These are phyloP conservation scores for Unio delphinus DNA, from an alignment of 2,888 invertebrate species.

Conservation along the genomic window DNA sequence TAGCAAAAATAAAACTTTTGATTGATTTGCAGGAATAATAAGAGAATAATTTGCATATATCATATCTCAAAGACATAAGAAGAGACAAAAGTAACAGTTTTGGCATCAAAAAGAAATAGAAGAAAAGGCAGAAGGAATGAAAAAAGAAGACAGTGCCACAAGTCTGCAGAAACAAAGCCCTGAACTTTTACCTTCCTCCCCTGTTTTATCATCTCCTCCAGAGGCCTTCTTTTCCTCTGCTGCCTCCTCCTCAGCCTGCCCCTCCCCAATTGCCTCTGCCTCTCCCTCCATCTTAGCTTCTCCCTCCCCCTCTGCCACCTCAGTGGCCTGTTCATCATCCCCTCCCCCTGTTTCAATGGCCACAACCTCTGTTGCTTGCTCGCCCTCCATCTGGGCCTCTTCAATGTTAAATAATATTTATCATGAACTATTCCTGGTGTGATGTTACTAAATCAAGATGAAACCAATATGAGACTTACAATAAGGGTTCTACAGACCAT, in stretches of 20 bases:
- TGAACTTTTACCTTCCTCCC: not conserved
- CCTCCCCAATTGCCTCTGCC: slow-evolving; percentile 9
- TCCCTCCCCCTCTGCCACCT: slow-evolving; percentile 17
- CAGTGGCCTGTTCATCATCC: slow-evolving; percentile 12
- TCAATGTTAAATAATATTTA: slow-evolving; percentile 3
- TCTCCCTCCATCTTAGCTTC: slow-evolving; percentile 26
- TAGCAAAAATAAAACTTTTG: too few species aligned
- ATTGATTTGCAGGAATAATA: too few species aligned
- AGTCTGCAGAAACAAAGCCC: not conserved
- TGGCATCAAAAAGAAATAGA: too few species aligned
- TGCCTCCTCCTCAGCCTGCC: slow-evolving; percentile 24
- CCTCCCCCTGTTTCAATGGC: slow-evolving; percentile 23
- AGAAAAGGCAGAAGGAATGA: not conserved
- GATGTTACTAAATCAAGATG: too few species aligned
- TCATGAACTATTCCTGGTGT: too few species aligned
- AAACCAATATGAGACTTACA: too few species aligned
- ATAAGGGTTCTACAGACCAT: too few species aligned
- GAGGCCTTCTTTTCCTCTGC: slow-evolving; percentile 23
- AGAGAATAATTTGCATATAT: too few species aligned
- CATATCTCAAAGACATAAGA: too few species aligned
- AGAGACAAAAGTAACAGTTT: too few species aligned
- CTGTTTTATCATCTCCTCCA: slow-evolving; percentile 9
- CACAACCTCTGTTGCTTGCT: slow-evolving; percentile 9
- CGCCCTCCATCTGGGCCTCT: slow-evolving; percentile 6
- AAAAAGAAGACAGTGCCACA: not conserved